Base-by-base conservation (phyloP, 2,888 invertebrate species). In the Nebria salina region DNA sequence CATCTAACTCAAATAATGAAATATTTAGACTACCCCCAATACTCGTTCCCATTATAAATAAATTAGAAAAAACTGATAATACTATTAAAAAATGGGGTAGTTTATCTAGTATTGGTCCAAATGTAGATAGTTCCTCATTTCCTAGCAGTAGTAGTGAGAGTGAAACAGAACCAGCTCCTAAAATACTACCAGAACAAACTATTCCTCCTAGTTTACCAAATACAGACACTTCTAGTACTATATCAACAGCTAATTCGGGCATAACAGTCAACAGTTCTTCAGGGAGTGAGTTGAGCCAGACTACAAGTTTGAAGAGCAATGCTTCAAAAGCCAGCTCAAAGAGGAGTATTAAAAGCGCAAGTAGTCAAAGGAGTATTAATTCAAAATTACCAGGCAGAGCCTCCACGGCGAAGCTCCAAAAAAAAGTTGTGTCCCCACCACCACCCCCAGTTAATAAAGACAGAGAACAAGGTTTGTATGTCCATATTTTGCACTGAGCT, bases 51-150 rank as follows among this genome's bases (percentile, higher is more conserved):
- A 93, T 94, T 80, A 92, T 94, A 83, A 92, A 92, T 83, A 93
- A 92, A 83, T 88, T 94, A 85, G 92, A 92, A 87, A 86, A 87
- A 81, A 87, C 85, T 82, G 84, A 82, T 64, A 85, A 84, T 41
- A 83, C 82, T 78, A 83, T 91, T 20, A 90, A 90, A 86, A 87
- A 90, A 77, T 92, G 92, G 89, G 92, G 91, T 84, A 94, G 94
- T 85, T 90, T 93, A 66, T 94, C 94, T 0, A 94, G 94, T 85
- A 90, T 94, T 25, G 94, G 94, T 76, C 94, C 94, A 15, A 91
- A 94, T 83, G 90, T 93, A 41, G 94, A 95, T 88, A 94, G 92
- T 68, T 93, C 92, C 42, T 82, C 83, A 65, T 81, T 76, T 80
- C 82, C 82, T 11, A 83, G 81, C 26, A 83, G 83, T 68, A 84